A percentile compares a stretch with the other conserved stretches of the same genome.
These are phyloP conservation scores for Cyclopterus lumpus DNA, from an alignment of 2,797 vertebrate species.

Conservation along the genomic window DNA sequence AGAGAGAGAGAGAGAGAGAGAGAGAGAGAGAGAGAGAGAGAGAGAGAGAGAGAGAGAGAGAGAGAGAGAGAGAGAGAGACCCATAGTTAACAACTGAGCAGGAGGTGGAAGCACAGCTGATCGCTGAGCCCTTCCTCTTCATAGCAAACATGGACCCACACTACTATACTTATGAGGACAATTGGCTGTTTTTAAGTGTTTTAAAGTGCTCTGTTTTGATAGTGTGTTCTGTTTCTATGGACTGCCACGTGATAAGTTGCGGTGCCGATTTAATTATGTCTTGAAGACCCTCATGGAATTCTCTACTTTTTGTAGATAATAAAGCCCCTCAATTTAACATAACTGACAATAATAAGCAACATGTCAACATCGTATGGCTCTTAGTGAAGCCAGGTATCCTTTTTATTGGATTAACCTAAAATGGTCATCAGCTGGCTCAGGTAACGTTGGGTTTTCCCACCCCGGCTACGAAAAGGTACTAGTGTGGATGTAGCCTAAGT, in stretches of 20 bases:
- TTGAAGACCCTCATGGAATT: not conserved
- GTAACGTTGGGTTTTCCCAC: not conserved
- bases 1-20: conserved; percentile 11
- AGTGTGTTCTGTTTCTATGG: not conserved
- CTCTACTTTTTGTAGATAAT: not conserved
- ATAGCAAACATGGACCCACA: conserved; percentile 11
- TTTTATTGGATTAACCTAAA: not conserved
- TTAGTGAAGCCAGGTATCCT: not conserved
- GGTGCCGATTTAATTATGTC: not conserved
- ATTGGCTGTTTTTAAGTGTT: not conserved
- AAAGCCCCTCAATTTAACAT: not conserved
- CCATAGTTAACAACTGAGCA: conserved; percentile 60
- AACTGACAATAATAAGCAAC: not conserved
- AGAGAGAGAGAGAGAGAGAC: conserved; percentile 13
- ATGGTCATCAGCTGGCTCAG: not conserved
- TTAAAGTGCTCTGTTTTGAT: conserved; percentile 3
- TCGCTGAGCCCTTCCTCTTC: conserved; percentile 45
- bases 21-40: conserved; percentile 23
- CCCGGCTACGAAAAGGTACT: not conserved
- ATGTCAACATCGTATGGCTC: too few relatives aligned
- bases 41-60: conserved; percentile 22
- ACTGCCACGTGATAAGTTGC: not conserved
- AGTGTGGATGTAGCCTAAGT: not conserved
- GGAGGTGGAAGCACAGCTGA: conserved; percentile 68
- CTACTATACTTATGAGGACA: not conserved